Conservation (phyloP, 92 coral and sea anemone genomes). For the Heliopora coerulea region DNA sequence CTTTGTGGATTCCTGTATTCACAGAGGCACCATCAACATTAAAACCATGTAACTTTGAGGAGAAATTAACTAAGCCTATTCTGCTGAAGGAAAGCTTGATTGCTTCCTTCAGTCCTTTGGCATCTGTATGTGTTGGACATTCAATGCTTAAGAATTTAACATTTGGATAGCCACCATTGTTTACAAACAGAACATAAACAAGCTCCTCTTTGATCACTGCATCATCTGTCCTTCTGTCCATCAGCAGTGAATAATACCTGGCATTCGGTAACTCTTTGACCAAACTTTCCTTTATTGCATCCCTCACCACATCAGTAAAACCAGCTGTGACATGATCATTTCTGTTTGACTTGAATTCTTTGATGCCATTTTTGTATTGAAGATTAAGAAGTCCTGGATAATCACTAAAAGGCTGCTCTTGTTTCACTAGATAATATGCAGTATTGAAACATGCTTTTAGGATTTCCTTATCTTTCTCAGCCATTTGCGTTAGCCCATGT, state of each 20-base stretch:
- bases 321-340: too few species aligned
- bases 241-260: not conserved
- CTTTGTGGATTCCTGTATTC: slow-evolving; percentile 37
- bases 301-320: too few species aligned
- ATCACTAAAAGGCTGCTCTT: too few species aligned
- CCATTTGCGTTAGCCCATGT: too few species aligned
- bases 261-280: not conserved
- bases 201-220: slow-evolving; percentile 12
- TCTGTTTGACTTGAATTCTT: too few species aligned
- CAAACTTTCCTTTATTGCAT: too few species aligned
- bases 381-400: too few species aligned
- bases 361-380: too few species aligned
- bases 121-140: not conserved
- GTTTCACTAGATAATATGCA: too few species aligned
- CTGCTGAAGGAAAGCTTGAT: slow-evolving; percentile 3
- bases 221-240: slow-evolving; percentile 7
- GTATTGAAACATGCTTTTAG: too few species aligned
- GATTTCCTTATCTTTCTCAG: too few species aligned
- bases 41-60: not conserved
- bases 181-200: slow-evolving; percentile 1
- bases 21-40: slow-evolving; percentile 55
- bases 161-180: not conserved
- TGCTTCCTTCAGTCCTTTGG: not conserved
- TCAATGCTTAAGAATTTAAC: slow-evolving; percentile 13
- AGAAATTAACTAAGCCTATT: slow-evolving; percentile 12